Conservation (phyloP, 2,113 vertebrate genomes). For the Campylorhamphus procurvoides region DNA sequence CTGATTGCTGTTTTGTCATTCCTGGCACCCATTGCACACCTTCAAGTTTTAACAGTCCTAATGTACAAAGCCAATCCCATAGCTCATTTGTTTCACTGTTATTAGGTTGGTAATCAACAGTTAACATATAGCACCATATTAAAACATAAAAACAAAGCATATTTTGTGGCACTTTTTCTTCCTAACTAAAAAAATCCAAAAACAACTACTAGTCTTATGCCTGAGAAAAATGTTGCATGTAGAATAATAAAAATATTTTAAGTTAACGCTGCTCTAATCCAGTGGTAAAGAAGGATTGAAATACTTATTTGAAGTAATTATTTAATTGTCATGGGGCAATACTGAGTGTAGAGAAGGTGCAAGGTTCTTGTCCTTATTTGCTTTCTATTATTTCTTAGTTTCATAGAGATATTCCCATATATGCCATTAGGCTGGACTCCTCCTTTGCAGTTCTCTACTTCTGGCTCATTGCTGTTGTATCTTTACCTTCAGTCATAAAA, state of each 20-base stretch:
- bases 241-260: background rate
- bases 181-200: background rate
- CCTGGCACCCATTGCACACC: background rate
- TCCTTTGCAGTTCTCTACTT: background rate
- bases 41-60: background rate
- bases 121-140: background rate
- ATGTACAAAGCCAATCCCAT: background rate
- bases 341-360: background rate
- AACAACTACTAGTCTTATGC: background rate
- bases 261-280: background rate
- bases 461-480: background rate
- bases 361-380: background rate
- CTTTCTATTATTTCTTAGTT: background rate
- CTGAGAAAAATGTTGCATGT: background rate
- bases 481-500: constrained; percentile 8
- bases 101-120: background rate
- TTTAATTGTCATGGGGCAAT: background rate
- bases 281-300: background rate
- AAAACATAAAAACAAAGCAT: background rate
- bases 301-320: background rate
- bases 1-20: background rate
- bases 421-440: background rate
- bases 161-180: background rate
- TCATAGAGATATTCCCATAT: background rate
- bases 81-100: background rate